Percentiles rank a stretch among this genome's conserved stretches.
Conservation (phyloP, 2,888 invertebrate species). For the Brenthis daphne region DNA sequence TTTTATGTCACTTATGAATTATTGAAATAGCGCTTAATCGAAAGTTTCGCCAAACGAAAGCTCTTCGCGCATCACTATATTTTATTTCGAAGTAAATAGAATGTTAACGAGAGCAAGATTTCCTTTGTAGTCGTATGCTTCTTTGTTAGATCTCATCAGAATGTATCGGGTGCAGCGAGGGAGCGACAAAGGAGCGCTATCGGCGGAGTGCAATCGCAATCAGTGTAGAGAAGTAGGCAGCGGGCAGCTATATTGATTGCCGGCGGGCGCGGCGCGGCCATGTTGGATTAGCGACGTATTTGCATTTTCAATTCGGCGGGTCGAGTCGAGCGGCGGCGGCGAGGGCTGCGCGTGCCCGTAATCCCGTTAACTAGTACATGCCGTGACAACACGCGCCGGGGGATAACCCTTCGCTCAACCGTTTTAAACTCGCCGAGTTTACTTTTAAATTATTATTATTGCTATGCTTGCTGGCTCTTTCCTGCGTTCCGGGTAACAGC, state of each 20-base stretch:
- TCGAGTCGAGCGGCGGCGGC: constrained; percentile 28
- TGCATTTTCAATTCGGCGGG: constrained; percentile 63
- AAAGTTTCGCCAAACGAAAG: not conserved
- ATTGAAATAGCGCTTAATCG: not conserved
- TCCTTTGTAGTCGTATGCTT: constrained; percentile 20
- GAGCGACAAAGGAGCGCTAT: constrained; percentile 31
- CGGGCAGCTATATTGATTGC: constrained; percentile 36
- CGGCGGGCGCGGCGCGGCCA: constrained; percentile 46
- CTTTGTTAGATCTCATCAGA: constrained; percentile 31
- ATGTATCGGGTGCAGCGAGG: constrained; percentile 32
- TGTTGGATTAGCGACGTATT: constrained; percentile 63
- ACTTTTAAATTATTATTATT: constrained; percentile 43
- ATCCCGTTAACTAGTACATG: constrained; percentile 52
- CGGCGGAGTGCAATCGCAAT: constrained; percentile 38
- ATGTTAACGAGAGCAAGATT: constrained; percentile 8
- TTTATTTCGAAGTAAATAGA: constrained; percentile 4
- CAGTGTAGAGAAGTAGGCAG: constrained; percentile 30
- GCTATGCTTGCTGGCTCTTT: constrained; percentile 23
- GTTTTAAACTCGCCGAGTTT: constrained; percentile 42
- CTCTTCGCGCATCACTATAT: constrained; percentile 7
- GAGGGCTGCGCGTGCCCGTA: constrained; percentile 53
- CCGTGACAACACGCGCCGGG: constrained; percentile 38
- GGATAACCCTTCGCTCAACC: constrained; percentile 26
- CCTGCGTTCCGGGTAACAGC: constrained; percentile 32
- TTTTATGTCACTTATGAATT: not conserved